These are phyloP conservation scores for Platypus cylindrus DNA, from an alignment of 2,888 invertebrate species.

Conservation along the genomic window DNA sequence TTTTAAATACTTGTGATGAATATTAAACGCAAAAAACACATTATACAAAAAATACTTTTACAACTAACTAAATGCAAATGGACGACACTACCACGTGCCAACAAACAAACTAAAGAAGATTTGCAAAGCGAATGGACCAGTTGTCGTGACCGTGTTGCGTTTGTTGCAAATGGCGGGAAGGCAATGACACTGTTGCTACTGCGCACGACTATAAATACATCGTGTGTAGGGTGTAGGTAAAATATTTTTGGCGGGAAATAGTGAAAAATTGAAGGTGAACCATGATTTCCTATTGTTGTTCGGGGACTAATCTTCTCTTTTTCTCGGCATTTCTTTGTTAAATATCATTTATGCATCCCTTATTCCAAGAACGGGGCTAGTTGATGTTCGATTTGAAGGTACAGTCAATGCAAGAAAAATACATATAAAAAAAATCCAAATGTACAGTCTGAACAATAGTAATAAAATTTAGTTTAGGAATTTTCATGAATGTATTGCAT, in stretches of 20 bases:
- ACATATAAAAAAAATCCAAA: too few species aligned
- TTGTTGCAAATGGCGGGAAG: constrained; percentile 15
- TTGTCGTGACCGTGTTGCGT: constrained; percentile 11
- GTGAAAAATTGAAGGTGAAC: too few species aligned
- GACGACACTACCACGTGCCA: constrained; percentile 6
- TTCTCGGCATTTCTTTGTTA: too few species aligned
- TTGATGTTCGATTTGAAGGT: too few species aligned
- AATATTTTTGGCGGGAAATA: constrained; percentile 5
- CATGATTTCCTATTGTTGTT: too few species aligned
- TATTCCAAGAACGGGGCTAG: too few species aligned
- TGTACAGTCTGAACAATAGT: too few species aligned
- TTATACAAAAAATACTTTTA: constrained; percentile 3
- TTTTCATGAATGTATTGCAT: too few species aligned
- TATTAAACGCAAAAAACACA: constrained; percentile 6
- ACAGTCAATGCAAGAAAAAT: too few species aligned
- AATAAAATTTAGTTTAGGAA: too few species aligned
- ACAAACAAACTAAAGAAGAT: constrained; percentile 9
- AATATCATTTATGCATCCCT: too few species aligned
- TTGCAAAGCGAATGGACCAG: constrained; percentile 14
- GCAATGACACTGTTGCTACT: constrained; percentile 6
- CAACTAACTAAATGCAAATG: constrained; percentile 9
- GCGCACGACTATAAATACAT: constrained; percentile 7
- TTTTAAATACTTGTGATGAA: constrained; percentile 5
- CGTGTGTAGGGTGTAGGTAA: constrained; percentile 1
- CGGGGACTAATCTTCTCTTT: too few species aligned